Base-by-base conservation (phyloP, 2,113 vertebrate species). In the Pyxicephalus adspersus region DNA sequence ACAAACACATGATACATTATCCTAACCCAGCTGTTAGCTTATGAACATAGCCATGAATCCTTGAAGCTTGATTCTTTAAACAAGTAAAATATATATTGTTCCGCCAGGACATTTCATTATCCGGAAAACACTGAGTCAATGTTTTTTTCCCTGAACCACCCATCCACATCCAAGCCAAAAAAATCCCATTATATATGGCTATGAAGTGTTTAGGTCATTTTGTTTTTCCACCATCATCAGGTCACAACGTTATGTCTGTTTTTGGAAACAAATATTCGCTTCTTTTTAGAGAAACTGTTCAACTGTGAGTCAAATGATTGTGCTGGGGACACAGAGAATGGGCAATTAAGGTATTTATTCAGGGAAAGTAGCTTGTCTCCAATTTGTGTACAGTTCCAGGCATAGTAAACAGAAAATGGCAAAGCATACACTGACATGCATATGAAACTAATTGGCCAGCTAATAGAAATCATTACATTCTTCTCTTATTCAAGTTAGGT, bases 111-210 rank as follows among this genome's bases (percentile, higher is more conserved):
- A 38, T 57, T 58, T 67, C 54, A 25, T 25, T 68, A 78, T 67
- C 26, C 64, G 45, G 17, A 68, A 68, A 23, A 52, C 51, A 57
- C 29, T 67, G 51, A 67, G 76, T 64, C 76, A 78, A 66, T 57
- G 64, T 8, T 38, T 57, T 67, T 66, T 78, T 52, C 20, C 58
- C 57, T 17, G 23, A 31, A 66, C 38, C 66, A 52, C 78, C 78
- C 67, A 52, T 72, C 2, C 11, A 11, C 11, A 18, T 16, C n/a
- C 9, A n/a, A 38, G 78, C 78, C 67, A 72, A 78, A 60, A n/a
- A 28, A 19, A 26, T 72, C 38, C 78, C 67, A 80, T 80, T 80
- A 80, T 80, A 71, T 80, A 31, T 63, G 67, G 57, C 63, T 80
- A 58, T 80, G 64, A 80, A 52, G 25, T n/a, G 17, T 22, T 80